Evolutionary conservation across 2,888 invertebrate genomes (phyloP), one percentile per base, ranked within the genome.

Genomic region (Brachyptera putata): DNA sequence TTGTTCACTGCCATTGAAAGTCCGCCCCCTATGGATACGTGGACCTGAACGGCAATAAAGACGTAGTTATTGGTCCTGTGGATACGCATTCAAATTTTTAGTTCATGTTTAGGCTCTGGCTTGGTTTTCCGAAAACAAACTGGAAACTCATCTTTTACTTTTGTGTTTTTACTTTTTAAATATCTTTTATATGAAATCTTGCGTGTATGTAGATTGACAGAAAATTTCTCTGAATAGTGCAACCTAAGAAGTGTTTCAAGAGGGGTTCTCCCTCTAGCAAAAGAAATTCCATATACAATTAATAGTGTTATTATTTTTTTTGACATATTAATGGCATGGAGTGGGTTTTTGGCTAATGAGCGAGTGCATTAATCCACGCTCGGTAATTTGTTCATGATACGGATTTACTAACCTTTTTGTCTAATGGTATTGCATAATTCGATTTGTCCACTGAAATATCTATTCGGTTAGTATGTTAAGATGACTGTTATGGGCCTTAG

Each of bases 311-410:
- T 58, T 60, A 62, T 22, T 21, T 41, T 49, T 34, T 39, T 57
- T 26, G 48, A 60, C 60, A 39, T 57, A 63, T 57, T 43, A 61
- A n/a, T n/a, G n/a, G n/a, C n/a, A n/a, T n/a, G n/a, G 61, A 60
- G 63, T 63, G 63, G 63, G 63, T 63, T 63, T 63, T 61, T 57
- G 53, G 57, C 53, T 57, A 39, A 59, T 34, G 62, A 61, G 61
- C 13, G 9, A 16, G n/a, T n/a, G n/a, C n/a, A n/a, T n/a, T 37
- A 37, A 16, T 34, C 25, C 14, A 53, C 34, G 24, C 34, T 53
- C 34, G 11, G n/a, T 53, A 13, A 16, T 53, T 25, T 53, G 53
- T 53, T 25, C 34, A 53, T 53, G 34, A 25, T 25, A 53, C 53
- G n/a, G n/a, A n/a, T n/a, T 30, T 18, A 53, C 55, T 50, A 53